Percentiles rank a stretch among this genome's conserved stretches.
phyloP scores from a whole-genome alignment of 2,888 invertebrate species.

The Aromia moschata region DNA sequence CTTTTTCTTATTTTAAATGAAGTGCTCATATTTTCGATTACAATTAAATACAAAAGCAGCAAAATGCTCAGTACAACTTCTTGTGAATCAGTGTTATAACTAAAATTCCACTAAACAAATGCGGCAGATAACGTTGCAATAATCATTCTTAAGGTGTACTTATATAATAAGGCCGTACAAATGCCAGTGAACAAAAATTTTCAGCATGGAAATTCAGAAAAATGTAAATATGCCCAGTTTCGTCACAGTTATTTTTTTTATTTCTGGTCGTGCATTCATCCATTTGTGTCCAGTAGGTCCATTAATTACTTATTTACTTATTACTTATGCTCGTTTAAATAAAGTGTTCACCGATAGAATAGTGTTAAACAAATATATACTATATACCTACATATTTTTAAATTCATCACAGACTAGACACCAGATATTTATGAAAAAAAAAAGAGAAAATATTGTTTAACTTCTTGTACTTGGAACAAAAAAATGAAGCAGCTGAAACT shows the following conservation, averaged over 20 bases:
- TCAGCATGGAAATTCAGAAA: conserved; percentile 58
- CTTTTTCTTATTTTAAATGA: too few species aligned
- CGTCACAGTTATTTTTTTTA: conserved; percentile 34
- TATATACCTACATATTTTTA: too few species aligned
- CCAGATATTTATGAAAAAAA: too few species aligned
- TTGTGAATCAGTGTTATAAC: too few species aligned
- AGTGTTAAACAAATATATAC: too few species aligned
- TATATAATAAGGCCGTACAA: conserved; percentile 45
- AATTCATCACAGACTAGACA: too few species aligned
- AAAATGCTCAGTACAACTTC: too few species aligned
- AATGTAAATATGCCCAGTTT: conserved; percentile 54
- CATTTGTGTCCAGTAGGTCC: background rate
- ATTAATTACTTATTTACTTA: background rate
- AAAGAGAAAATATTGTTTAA: too few species aligned
- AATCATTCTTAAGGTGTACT: conserved; percentile 56
- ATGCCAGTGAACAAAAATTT: conserved; percentile 47
- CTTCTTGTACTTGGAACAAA: too few species aligned
- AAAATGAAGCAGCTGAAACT: too few species aligned
- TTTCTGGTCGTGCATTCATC: conserved; percentile 16
- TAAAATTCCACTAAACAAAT: conserved; percentile 17
- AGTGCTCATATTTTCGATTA: too few species aligned
- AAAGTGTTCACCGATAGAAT: background rate
- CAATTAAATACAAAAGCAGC: too few species aligned
- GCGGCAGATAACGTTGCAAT: conserved; percentile 40
- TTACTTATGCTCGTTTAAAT: background rate